Percentiles rank a stretch among this genome's conserved stretches.
phyloP scores from a whole-genome alignment of 2,888 invertebrate genomes.

The Polymixis lichenea region DNA sequence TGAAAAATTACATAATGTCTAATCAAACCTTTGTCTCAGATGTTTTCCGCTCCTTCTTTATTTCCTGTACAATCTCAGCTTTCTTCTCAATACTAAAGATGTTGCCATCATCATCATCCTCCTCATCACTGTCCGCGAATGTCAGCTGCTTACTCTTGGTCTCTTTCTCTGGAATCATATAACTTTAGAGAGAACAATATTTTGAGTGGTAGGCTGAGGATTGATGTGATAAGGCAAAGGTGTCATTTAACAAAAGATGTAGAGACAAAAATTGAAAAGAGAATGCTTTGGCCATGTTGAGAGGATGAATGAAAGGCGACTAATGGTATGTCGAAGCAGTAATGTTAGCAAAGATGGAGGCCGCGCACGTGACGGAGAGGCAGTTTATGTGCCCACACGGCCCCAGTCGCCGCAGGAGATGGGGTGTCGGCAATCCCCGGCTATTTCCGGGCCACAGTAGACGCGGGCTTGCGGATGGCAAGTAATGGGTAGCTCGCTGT shows the following conservation, averaged over 20 bases:
- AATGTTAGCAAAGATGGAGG: not conserved
- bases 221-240: not conserved
- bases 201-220: not conserved
- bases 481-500: too few species aligned
- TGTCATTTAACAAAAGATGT: not conserved
- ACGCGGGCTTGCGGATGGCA: too few species aligned
- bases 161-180: slow-evolving; percentile 75
- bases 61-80: slow-evolving; percentile 72
- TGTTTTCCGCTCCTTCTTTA: slow-evolving; percentile 60
- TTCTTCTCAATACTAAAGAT: slow-evolving; percentile 87
- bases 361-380: too few species aligned
- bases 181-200: not conserved
- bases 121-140: slow-evolving; percentile 85
- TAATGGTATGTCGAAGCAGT: not conserved
- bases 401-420: too few species aligned
- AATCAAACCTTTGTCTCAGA: slow-evolving; percentile 40
- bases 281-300: not conserved
- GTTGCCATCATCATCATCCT: slow-evolving; percentile 76
- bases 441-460: too few species aligned
- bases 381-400: too few species aligned
- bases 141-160: slow-evolving; percentile 80
- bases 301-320: not conserved
- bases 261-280: not conserved
- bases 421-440: too few species aligned
- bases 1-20: not conserved